phyloP scores from a whole-genome alignment of 92 coral and sea anemone species.

The Phenganax subtilis region DNA sequence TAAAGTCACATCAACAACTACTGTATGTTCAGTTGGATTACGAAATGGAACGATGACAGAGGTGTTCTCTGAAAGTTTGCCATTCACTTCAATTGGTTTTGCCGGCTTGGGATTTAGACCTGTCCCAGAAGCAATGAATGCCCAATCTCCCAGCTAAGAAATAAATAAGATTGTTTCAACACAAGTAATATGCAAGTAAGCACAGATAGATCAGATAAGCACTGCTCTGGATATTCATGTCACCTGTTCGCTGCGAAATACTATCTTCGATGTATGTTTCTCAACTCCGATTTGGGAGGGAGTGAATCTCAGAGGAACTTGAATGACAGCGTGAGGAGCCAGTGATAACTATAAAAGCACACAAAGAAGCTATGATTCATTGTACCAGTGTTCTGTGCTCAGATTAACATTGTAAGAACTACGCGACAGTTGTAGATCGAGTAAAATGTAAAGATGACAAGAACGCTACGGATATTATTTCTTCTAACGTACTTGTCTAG shows the following conservation, averaged over 20 bases:
- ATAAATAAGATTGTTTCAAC: neutral
- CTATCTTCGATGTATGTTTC: conserved; percentile 76
- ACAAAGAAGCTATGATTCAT: neutral
- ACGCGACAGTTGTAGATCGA: no score
- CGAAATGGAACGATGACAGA: conserved; percentile 81
- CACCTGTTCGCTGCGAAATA: conserved; percentile 86
- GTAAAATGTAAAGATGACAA: no score
- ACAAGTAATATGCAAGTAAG: neutral
- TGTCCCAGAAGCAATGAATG: conserved; percentile 81
- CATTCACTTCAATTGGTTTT: conserved; percentile 73
- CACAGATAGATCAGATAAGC: neutral
- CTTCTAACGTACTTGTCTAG: conserved; percentile 53
- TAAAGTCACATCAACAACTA: conserved; percentile 76
- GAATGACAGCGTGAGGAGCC: conserved; percentile 59
- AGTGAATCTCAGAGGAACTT: conserved; percentile 87
- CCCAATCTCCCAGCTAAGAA: conserved; percentile 84
- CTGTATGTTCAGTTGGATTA: conserved; percentile 89
- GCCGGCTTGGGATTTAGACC: conserved; percentile 84
- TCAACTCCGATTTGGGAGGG: conserved; percentile 82
- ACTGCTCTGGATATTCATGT: neutral
- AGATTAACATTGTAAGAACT: no score
- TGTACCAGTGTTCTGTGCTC: no score
- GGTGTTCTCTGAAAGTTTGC: conserved; percentile 86
- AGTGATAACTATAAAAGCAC: conserved; percentile 53
- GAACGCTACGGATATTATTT: neutral